A percentile compares a stretch with the other conserved stretches of the same genome.
Conservation (phyloP, 1,140 invertebrate species). For the Rhopalosiphum padi region DNA sequence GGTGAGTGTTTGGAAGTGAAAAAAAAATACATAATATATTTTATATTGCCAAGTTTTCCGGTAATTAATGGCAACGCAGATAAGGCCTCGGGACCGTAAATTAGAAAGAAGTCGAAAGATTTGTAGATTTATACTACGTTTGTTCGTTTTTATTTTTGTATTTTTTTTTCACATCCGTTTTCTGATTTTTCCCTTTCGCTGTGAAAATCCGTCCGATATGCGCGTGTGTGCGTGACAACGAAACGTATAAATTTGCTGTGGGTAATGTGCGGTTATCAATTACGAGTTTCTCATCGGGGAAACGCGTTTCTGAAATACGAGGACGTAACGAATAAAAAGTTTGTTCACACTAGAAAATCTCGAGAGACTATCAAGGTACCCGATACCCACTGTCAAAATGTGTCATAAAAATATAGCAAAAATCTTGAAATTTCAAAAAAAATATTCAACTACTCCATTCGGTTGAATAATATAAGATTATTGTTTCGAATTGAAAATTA, state of each 20-base stretch:
- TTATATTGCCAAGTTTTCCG: slow-evolving; percentile 57
- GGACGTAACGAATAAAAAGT: not conserved
- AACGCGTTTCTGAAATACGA: not conserved
- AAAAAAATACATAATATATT: slow-evolving; percentile 53
- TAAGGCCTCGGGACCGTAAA: slow-evolving; percentile 49
- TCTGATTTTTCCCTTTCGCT: slow-evolving; percentile 21
- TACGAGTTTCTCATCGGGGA: not conserved
- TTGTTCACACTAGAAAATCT: not conserved
- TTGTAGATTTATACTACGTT: slow-evolving; percentile 49
- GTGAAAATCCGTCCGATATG: not conserved
- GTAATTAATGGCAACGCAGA: slow-evolving; percentile 56
- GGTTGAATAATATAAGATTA: not conserved
- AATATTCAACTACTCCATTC: not conserved
- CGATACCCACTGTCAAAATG: not conserved
- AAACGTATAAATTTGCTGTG: not conserved
- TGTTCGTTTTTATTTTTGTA: slow-evolving; percentile 11
- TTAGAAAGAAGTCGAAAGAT: slow-evolving; percentile 56
- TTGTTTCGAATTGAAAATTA: not conserved
- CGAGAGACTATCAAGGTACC: not conserved
- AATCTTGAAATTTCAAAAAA: not conserved
- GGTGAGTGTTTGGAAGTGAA: not conserved
- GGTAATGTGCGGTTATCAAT: not conserved
- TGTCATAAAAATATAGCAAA: not conserved
- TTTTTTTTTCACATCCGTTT: slow-evolving; percentile 41
- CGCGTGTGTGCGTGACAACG: not conserved